These are phyloP conservation scores for Epirrhoe alternata DNA, from an alignment of 2,888 invertebrate genomes.

Conservation along the genomic window DNA sequence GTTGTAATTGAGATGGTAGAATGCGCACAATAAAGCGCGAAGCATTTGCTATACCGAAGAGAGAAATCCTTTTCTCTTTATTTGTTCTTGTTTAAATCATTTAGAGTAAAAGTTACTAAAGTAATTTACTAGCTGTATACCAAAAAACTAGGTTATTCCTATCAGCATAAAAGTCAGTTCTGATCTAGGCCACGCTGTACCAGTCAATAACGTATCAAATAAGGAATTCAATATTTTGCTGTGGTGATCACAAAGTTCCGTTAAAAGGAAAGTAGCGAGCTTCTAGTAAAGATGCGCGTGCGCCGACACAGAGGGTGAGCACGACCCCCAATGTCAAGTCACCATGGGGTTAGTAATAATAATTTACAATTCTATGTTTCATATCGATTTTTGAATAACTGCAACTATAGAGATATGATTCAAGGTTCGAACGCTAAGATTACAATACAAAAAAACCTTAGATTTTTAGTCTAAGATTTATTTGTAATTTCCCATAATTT, in stretches of 20 bases:
- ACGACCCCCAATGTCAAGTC: slow-evolving; percentile 47
- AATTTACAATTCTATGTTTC: slow-evolving; percentile 31
- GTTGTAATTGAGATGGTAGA: too few relatives aligned
- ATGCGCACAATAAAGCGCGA: too few relatives aligned
- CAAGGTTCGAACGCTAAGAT: background rate
- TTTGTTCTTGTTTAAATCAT: too few relatives aligned
- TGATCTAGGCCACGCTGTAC: too few relatives aligned
- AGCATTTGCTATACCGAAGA: too few relatives aligned
- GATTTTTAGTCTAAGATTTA: too few relatives aligned
- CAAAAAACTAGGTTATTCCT: too few relatives aligned
- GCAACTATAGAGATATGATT: background rate
- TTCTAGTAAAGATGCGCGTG: slow-evolving; percentile 50
- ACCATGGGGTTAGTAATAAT: slow-evolving; percentile 43
- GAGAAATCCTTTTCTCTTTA: too few relatives aligned
- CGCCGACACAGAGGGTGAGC: slow-evolving; percentile 61
- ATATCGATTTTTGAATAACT: slow-evolving; percentile 21
- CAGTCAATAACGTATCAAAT: background rate
- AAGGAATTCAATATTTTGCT: background rate
- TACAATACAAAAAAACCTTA: background rate
- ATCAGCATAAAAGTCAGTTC: too few relatives aligned
- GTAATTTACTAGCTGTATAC: background rate
- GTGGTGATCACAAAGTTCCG: background rate
- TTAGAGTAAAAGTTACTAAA: background rate
- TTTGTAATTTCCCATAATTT: too few relatives aligned
- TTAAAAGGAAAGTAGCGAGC: slow-evolving; percentile 31